These are phyloP conservation scores for Clarias pachynema DNA, from an alignment of 2,797 vertebrate species.

Conservation along the genomic window DNA sequence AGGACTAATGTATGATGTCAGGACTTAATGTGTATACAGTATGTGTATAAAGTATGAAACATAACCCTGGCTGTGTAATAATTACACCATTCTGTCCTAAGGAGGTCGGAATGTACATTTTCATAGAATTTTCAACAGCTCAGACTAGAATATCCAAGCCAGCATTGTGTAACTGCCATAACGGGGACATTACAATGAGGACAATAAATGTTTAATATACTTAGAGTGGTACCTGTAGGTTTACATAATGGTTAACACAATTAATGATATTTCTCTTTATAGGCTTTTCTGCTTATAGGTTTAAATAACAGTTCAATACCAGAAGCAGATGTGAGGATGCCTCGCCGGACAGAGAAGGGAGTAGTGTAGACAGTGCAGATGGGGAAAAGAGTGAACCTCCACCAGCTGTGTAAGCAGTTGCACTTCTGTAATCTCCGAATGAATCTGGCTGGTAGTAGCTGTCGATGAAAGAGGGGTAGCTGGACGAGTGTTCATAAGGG, in stretches of 20 bases:
- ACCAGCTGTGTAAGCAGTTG: slow-evolving; percentile 62
- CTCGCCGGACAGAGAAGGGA: slow-evolving; percentile 75
- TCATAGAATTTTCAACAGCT: neutral
- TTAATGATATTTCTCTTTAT: neutral
- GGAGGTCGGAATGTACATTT: neutral
- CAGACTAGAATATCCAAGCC: neutral
- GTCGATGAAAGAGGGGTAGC: slow-evolving; percentile 74
- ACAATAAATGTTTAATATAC: neutral
- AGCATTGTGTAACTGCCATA: neutral
- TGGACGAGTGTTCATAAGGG: slow-evolving; percentile 68
- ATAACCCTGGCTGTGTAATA: neutral
- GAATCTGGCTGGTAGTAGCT: slow-evolving; percentile 71
- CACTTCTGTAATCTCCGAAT: slow-evolving; percentile 68
- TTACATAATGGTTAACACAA: neutral
- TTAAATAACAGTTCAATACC: slow-evolving; percentile 63
- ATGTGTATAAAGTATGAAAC: neutral
- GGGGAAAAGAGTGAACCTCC: slow-evolving; percentile 71
- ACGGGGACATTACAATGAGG: neutral
- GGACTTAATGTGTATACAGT: neutral
- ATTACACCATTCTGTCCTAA: neutral
- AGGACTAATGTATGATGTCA: neutral
- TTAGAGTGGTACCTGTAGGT: neutral
- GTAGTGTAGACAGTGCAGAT: slow-evolving; percentile 71
- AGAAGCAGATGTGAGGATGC: slow-evolving; percentile 70
- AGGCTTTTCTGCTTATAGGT: neutral